Evolutionary conservation across 2,797 vertebrate genomes (phyloP).

Genomic region (Enteromius trimaculatus): DNA sequence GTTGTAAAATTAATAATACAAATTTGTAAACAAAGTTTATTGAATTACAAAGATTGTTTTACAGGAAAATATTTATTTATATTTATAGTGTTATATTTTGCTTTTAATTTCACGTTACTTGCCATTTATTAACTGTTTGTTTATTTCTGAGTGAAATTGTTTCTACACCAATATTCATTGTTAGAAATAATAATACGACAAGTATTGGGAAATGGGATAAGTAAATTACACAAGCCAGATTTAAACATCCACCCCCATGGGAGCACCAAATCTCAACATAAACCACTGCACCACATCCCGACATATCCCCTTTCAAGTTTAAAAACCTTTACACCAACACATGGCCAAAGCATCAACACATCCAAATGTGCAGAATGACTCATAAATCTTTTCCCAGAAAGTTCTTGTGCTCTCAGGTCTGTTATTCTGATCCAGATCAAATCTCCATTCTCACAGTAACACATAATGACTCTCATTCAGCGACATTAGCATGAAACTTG

Average conservation of each 20-base stretch:
- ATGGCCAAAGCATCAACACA: neutral
- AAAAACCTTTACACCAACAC: neutral
- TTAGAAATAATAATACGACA: neutral
- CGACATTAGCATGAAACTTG: conserved; percentile 45
- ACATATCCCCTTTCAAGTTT: conserved; percentile 2
- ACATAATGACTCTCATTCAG: conserved; percentile 47
- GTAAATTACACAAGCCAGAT: neutral
- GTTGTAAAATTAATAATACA: neutral
- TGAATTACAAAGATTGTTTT: neutral
- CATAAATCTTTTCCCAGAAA: conserved; percentile 24
- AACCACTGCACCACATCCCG: neutral
- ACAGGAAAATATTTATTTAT: neutral
- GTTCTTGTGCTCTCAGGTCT: conserved; percentile 14
- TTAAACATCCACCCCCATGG: neutral
- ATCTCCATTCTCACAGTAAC: conserved; percentile 36
- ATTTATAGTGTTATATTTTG: neutral
- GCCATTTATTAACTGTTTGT: neutral
- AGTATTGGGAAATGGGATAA: neutral
- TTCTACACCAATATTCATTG: neutral
- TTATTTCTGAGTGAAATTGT: neutral
- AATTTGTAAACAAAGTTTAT: neutral
- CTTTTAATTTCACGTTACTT: neutral
- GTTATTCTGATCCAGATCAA: conserved; percentile 50
- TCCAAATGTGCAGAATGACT: neutral
- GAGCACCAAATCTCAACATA: conserved; percentile 7